Evolutionary conservation across 2,888 invertebrate genomes (phyloP).

Genomic region (Brenthis daphne): DNA sequence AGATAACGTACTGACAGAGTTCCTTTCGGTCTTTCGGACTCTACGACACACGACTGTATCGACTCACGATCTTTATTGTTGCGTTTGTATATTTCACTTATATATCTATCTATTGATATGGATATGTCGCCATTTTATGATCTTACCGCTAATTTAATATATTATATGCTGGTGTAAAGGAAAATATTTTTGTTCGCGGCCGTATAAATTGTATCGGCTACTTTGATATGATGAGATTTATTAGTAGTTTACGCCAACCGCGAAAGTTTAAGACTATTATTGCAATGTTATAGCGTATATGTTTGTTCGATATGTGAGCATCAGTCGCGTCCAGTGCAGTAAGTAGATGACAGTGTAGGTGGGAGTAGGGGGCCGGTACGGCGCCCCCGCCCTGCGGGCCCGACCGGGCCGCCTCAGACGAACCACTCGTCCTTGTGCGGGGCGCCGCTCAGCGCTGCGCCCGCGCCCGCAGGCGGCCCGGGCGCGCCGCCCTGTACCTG

Average conservation of each 20-base stretch:
- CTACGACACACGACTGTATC: slow-evolving; percentile 10
- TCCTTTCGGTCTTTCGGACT: slow-evolving; percentile 8
- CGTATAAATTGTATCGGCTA: too few relatives aligned
- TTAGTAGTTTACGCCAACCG: too few relatives aligned
- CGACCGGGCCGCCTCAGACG: slow-evolving; percentile 84
- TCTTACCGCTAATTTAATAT: slow-evolving; percentile 7
- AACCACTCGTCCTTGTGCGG: slow-evolving; percentile 96
- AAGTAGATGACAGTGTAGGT: slow-evolving; percentile 10
- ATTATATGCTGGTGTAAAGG: background rate
- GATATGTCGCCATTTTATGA: slow-evolving; percentile 16
- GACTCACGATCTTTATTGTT: slow-evolving; percentile 2
- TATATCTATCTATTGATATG: slow-evolving; percentile 3
- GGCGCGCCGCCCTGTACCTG: slow-evolving; percentile 83
- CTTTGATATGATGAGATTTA: too few relatives aligned
- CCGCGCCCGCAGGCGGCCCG: slow-evolving; percentile 97
- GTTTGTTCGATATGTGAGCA: background rate
- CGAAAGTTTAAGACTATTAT: too few relatives aligned
- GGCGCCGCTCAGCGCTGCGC: slow-evolving; percentile 92
- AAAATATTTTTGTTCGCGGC: background rate
- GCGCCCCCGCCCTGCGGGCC: slow-evolving; percentile 72
- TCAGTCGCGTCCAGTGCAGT: slow-evolving; percentile 10
- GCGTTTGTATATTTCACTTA: slow-evolving; percentile 8
- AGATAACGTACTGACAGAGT: slow-evolving; percentile 17
- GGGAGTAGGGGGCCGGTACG: slow-evolving; percentile 63
- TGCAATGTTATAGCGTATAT: background rate